Evolutionary conservation across 2,888 invertebrate species (phyloP), one percentile per base, ranked within the genome.

Genomic region (Parochlus steinenii): DNA sequence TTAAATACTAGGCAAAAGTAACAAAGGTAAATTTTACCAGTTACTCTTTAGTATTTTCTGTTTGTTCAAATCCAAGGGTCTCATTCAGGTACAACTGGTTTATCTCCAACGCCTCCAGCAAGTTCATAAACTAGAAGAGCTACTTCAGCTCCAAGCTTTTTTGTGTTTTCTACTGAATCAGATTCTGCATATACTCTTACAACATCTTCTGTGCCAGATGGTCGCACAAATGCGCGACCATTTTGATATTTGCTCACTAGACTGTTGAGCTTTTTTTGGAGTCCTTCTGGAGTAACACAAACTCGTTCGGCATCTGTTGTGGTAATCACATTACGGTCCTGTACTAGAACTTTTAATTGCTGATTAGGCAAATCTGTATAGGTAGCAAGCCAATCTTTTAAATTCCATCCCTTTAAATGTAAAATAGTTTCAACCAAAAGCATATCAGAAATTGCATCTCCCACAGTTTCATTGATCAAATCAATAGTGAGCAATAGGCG

Each of bases 171-270:
- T 48, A 71, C 67, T 4, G 80, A 78, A 16, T 76, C 71, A 3
- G 90, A 89, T 60, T 99, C 98, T 0, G 93, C 90, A 58, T 97
- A 99, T 0, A 99, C 81, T 41, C 98, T 65, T 3, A 98, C 82
- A 8, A 95, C 67, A 56, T 98, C 92, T 61, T 99, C 98, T 1
- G 98, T 98, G 6, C 98, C 98, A 0, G 97, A 97, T 0, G 98
- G 80, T 30, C 95, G 68, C 0, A 93, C 90, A 62, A 98, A 97
- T 4, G 90, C 68, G 34, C 97, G 64, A 0, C 79, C 89, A 44
- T 68, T 65, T 5, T 62, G 57, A 54, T 79, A 85, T 33, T 69
- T 67, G 0, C 64, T 50, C 5, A 82, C 81, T 1, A 81, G 52
- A 34, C 63, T 59, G 51, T 92, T 68, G 38, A 98, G 83, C 43